Percentiles rank a stretch among this genome's conserved stretches.
Evolutionary conservation across 2,113 vertebrate genomes (phyloP).

Genomic region (Grantiella picta): DNA sequence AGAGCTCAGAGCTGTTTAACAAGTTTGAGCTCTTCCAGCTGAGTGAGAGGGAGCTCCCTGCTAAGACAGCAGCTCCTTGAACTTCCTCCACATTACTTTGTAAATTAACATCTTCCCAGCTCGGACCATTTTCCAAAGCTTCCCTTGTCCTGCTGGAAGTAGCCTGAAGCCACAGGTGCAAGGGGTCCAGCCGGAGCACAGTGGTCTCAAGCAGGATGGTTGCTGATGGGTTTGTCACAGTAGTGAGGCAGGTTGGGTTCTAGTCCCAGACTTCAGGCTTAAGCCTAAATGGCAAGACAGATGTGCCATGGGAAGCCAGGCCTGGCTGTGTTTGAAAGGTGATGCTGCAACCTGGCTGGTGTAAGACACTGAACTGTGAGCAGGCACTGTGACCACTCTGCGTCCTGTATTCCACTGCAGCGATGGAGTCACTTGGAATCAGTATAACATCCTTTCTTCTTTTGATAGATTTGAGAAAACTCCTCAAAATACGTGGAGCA

Average conservation of each 20-base stretch:
- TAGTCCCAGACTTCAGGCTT: background rate
- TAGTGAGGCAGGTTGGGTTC: fast-evolving
- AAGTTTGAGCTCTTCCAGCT: background rate
- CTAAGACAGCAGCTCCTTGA: background rate
- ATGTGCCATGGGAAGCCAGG: background rate
- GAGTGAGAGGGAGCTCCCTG: background rate
- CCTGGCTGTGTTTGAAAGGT: background rate
- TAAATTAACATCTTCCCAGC: background rate
- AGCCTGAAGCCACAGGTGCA: background rate
- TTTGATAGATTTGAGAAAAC: background rate
- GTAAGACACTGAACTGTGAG: background rate
- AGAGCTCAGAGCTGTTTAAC: background rate
- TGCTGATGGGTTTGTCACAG: background rate
- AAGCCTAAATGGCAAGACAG: background rate
- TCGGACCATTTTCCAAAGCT: background rate
- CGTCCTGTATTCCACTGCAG: background rate
- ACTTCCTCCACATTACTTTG: background rate
- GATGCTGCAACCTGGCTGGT: background rate
- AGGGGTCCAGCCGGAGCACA: fast-evolving
- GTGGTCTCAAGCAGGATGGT: fast-evolving
- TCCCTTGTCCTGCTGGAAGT: background rate
- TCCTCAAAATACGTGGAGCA: background rate
- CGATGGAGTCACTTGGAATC: background rate
- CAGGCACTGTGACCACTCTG: fast-evolving
- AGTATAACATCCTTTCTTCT: background rate